A percentile compares a stretch with the other conserved stretches of the same genome.
Evolutionary conservation across 2,888 invertebrate species (phyloP).

Genomic region (Drosophila histrio): DNA sequence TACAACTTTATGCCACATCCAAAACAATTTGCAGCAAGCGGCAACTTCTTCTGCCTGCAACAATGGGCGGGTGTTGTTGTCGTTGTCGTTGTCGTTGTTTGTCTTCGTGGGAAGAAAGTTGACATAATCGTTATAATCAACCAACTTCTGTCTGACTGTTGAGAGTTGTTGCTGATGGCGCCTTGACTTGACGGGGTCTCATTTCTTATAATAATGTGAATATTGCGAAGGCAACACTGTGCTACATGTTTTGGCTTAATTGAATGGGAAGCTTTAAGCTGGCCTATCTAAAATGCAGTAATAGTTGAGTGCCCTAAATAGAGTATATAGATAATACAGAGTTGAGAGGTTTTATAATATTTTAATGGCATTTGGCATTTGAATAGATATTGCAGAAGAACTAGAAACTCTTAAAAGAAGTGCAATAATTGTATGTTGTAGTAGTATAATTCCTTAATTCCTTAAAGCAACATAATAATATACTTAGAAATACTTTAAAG

Average conservation of each 20-base stretch:
- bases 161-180: constrained; percentile 45
- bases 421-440: too few relatives aligned
- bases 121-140: constrained; percentile 77
- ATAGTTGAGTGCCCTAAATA: neutral
- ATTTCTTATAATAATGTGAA: constrained; percentile 70
- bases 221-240: constrained; percentile 40
- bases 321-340: too few relatives aligned
- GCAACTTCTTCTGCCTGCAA: constrained; percentile 27
- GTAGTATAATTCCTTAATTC: too few relatives aligned
- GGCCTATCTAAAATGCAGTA: neutral
- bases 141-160: constrained; percentile 46
- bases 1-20: constrained; percentile 38
- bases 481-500: too few relatives aligned
- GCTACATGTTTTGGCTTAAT: constrained; percentile 4
- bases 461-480: too few relatives aligned
- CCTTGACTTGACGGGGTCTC: constrained; percentile 61
- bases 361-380: too few relatives aligned
- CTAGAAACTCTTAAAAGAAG: too few relatives aligned
- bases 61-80: constrained; percentile 8
- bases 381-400: too few relatives aligned
- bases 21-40: constrained; percentile 48
- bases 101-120: constrained; percentile 77
- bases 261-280: neutral
- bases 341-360: too few relatives aligned
- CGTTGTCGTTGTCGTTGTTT: neutral